Base-by-base conservation (phyloP, 2,113 vertebrate species). In the Girardinichthys multiradiatus region DNA sequence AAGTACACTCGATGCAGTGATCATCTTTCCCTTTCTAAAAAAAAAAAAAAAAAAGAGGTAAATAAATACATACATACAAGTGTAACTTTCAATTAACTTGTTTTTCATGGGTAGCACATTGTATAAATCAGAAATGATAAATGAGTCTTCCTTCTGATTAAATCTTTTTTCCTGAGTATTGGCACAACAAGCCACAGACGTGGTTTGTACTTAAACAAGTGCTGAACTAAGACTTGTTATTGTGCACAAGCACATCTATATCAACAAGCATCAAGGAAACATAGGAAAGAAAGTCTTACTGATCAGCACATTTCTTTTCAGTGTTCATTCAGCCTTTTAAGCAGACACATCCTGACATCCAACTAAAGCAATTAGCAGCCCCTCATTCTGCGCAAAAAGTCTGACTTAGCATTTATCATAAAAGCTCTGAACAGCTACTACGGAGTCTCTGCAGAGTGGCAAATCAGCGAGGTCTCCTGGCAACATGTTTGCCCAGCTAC, bases 401-500 rank as follows among this genome's bases (percentile, higher is more conserved):
- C 60, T 24, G 64, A 69, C 79, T 83, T 76, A 81, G 69, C 57
- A 68, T 65, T 77, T 37, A 83, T 79, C 74, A 68, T 21, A 61
- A 29, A 31, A 8, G 66, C 72, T 78, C 37, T 9, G 30, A 77
- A 64, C 39, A 58, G 48, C 71, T 26, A 27, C 10, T 74, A 63
- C 57, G 0, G 60, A 74, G 72, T 79, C 77, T 85, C 79, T 42
- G 39, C 45, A 76, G 83, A 89, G 77, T 84, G 69, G 87, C 85
- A 87, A 86, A 88, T 72, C 72, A 85, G 77, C 51, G 33, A 66
- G 74, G 72, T 83, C 79, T 86, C 72, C 68, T 80, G 88, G 78
- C 77, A 84, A 87, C 87, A 87, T 79, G 77, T 87, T 91, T 84
- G 84, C 81, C 84, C 77, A 72, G 83, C 86, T 89, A 68, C 87